Base-by-base conservation (phyloP, 1,140 invertebrate genomes). In the Aphelenchoides fujianensis region DNA sequence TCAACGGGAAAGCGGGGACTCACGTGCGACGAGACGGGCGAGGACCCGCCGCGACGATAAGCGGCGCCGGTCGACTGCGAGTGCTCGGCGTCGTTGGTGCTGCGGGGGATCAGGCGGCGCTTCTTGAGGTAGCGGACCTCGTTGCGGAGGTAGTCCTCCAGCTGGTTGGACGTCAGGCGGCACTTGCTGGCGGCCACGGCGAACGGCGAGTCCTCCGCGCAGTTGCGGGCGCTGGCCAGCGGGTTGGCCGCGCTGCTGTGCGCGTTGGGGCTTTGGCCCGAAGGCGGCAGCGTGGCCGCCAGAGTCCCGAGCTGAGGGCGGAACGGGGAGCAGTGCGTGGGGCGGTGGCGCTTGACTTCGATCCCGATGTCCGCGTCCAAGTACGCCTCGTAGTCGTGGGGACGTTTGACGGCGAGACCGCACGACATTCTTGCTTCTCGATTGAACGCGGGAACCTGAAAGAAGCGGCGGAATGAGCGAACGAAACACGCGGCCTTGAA, bases 311-410 rank as follows among this genome's bases (percentile, higher is more conserved):
- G 70, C 63, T 79, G 77, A 79, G 75, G 76, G 30, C 78, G 75
- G 63, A 79, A 79, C 2, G 78, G 78, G 5, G 78, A 79, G 61
- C 78, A 79, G 32, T 79, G 79, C 7, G 79, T 61, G 23, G 34
- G 69, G 36, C 78, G 68, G 19, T 72, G 67, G 27, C 78, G 75
- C 41, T 79, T 79, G 5, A 72, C 71, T 59, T 79, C 79, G 2
- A 66, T 53, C 27, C 35, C 68, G 30, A 63, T 54, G n/a, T 81
- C 78, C 27, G 73, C 54, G n/a, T 64, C 55, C 54, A 79, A 55
- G 62, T 72, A 79, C 9, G 78, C 69, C 41, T 79, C 78, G 73
- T 81, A 79, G 59, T 79, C 78, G 41, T 81, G 79, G 48, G 78
- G 78, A 37, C 78, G 71, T 41, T 79, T 79, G 34, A 79, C 31